A percentile compares a stretch with the other conserved stretches of the same genome.
phyloP scores from a whole-genome alignment of 2,113 vertebrate species.

The Pteruthius melanotis region DNA sequence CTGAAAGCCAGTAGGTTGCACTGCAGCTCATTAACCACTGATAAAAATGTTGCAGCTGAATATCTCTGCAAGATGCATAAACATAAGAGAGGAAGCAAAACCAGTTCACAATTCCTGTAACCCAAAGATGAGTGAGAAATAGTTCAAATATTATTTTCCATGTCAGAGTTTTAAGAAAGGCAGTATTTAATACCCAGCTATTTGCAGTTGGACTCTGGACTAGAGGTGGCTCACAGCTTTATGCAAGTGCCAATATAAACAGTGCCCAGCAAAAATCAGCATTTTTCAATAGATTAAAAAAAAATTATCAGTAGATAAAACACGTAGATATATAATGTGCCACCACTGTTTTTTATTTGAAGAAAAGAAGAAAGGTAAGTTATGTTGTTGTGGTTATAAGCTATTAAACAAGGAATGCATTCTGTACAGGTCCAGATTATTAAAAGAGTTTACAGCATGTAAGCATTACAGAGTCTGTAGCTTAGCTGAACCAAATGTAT shows the following conservation, averaged over 20 bases:
- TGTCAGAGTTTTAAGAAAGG: not conserved
- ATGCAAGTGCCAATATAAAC: not conserved
- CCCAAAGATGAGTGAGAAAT: not conserved
- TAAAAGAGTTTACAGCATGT: not conserved
- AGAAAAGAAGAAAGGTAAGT: not conserved
- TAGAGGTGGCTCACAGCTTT: not conserved
- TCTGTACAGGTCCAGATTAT: not conserved
- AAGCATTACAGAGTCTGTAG: not conserved
- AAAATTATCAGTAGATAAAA: not conserved
- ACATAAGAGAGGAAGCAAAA: not conserved
- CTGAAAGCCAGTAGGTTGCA: not conserved
- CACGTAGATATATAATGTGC: accelerated
- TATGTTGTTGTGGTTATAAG: not conserved
- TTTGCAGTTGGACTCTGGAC: not conserved
- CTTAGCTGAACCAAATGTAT: not conserved
- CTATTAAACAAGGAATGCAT: not conserved
- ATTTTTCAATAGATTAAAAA: not conserved
- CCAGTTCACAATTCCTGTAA: not conserved
- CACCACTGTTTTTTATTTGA: not conserved
- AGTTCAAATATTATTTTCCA: not conserved
- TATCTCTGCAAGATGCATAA: not conserved
- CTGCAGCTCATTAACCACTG: slow-evolving; percentile 29
- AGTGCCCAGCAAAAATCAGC: not conserved
- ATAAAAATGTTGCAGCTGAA: not conserved
- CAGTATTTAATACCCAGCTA: not conserved